These are phyloP conservation scores for Bolinopsis microptera DNA, from an alignment of 37 sponge, comb jelly and placozoan species.

Conservation along the genomic window DNA sequence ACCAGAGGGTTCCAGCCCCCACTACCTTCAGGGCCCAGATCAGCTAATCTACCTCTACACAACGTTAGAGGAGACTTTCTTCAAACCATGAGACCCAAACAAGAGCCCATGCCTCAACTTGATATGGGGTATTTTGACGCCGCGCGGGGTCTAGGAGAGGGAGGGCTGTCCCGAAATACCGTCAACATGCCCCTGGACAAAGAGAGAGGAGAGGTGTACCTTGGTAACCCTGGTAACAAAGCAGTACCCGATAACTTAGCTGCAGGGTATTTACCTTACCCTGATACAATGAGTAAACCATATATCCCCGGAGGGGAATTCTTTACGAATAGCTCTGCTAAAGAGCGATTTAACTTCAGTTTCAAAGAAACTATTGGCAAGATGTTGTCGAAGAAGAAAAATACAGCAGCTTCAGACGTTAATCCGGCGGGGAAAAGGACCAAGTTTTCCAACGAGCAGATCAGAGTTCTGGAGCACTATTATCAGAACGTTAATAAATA, in stretches of 20 bases:
- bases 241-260: conserved; percentile 39
- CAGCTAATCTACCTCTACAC: neutral
- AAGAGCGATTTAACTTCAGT: neutral
- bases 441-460: conserved; percentile 14
- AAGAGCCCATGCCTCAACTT: neutral
- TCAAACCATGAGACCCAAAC: neutral
- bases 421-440: conserved; percentile 50
- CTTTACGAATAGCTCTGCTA: neutral
- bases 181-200: neutral
- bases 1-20: neutral
- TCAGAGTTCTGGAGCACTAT: conserved; percentile 29
- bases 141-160: neutral
- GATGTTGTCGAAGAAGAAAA: conserved; percentile 1
- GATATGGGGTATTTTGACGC: neutral
- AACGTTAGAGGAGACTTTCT: neutral
- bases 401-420: neutral
- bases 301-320: neutral
- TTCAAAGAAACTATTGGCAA: conserved; percentile 54
- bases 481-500: conserved; percentile 58
- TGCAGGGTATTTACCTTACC: conserved; percentile 21
- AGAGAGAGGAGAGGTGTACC: no score
- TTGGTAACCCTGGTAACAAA: no score
- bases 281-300: neutral
- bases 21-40: conserved; percentile 1
- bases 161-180: neutral